phyloP scores from a whole-genome alignment of 2,113 vertebrate species.

The Balaeniceps rex region DNA sequence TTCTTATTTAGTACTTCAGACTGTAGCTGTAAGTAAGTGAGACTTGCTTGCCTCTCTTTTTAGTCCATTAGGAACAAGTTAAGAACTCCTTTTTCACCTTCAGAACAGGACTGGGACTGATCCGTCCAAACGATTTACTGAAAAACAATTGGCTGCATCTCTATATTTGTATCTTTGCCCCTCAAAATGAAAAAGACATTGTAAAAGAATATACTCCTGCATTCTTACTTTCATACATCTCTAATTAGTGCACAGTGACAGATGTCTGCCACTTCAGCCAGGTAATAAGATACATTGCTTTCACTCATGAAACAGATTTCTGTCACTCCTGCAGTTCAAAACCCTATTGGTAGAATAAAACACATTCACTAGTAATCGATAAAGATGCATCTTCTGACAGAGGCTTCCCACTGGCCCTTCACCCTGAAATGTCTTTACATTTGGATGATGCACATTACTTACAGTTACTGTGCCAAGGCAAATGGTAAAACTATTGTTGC shows the following conservation, averaged over 20 bases:
- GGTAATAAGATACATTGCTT: background rate
- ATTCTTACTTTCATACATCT: background rate
- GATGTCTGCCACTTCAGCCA: background rate
- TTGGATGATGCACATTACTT: background rate
- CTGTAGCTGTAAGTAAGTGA: background rate
- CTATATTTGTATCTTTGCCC: background rate
- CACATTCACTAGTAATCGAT: background rate
- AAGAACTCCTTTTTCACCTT: background rate
- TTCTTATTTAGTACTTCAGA: slow-evolving; percentile 17
- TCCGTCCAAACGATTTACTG: background rate
- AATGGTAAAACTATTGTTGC: background rate
- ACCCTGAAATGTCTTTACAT: background rate
- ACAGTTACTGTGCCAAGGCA: background rate
- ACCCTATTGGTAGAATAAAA: background rate
- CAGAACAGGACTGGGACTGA: background rate
- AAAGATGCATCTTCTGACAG: background rate
- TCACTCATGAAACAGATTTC: background rate
- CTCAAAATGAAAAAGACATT: background rate
- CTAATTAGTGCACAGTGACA: background rate
- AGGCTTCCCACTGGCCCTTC: background rate
- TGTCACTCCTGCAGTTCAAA: background rate
- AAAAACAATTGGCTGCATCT: background rate
- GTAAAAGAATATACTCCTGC: background rate
- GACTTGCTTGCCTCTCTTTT: background rate
- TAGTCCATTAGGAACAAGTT: background rate